These are phyloP conservation scores for Megaceryle alcyon DNA, from an alignment of 2,797 vertebrate species.

Conservation along the genomic window DNA sequence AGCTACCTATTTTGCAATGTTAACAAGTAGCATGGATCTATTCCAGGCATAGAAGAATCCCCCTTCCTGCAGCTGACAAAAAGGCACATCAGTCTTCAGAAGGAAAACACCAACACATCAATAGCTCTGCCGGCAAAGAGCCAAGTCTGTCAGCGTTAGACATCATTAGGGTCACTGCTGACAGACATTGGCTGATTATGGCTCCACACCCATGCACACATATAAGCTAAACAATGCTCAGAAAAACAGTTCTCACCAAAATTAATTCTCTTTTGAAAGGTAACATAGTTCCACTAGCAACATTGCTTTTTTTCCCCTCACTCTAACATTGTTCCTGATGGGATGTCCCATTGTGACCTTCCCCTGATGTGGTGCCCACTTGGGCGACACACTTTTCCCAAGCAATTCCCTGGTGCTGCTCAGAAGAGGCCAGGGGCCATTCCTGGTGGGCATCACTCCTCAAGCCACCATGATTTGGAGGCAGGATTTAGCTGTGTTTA, in stretches of 20 bases:
- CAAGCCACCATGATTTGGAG: background rate
- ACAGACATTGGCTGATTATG: background rate
- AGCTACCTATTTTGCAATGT: background rate
- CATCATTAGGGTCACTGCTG: background rate
- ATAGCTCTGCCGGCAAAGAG: background rate
- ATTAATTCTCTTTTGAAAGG: background rate
- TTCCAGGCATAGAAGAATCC: background rate
- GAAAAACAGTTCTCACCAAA: background rate
- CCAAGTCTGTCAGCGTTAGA: background rate
- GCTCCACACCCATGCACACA: accelerated
- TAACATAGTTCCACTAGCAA: background rate
- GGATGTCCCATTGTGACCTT: background rate
- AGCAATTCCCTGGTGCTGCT: background rate
- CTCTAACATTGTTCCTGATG: background rate
- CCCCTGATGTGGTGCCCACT: background rate
- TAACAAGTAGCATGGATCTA: background rate
- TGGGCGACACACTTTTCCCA: background rate
- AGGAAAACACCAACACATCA: background rate
- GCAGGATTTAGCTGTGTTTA: background rate
- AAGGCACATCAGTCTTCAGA: background rate
- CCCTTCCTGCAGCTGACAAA: background rate
- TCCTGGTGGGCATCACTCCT: background rate
- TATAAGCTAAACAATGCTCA: background rate
- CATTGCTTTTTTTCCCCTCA: background rate
- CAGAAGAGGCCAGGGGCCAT: background rate